These are phyloP conservation scores for Drosophila teissieri DNA, from an alignment of 1,140 invertebrate genomes.

Conservation along the genomic window DNA sequence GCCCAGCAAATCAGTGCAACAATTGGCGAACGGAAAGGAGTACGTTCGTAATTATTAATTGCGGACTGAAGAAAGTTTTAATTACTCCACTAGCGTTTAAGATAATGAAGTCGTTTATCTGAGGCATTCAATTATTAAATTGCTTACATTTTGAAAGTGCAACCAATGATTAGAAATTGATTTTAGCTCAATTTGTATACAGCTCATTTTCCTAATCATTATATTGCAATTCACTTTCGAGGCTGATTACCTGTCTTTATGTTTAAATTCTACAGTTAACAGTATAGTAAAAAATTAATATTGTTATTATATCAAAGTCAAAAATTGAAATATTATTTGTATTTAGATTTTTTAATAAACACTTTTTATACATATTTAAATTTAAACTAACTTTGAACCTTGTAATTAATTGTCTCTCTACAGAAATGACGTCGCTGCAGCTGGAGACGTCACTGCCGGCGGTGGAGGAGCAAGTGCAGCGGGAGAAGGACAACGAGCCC, in stretches of 20 bases:
- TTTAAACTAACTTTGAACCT: too few relatives aligned
- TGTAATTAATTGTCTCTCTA: not conserved
- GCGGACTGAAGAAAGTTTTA: slow-evolving; percentile 73
- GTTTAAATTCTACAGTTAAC: too few relatives aligned
- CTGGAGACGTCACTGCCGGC: slow-evolving; percentile 59
- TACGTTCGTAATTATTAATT: slow-evolving; percentile 47
- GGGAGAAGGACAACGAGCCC: slow-evolving; percentile 2
- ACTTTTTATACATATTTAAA: too few relatives aligned
- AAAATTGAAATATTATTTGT: too few relatives aligned
- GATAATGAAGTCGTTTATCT: slow-evolving; percentile 75
- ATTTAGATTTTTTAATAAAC: too few relatives aligned
- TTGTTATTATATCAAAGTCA: too few relatives aligned
- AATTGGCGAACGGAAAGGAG: slow-evolving; percentile 16
- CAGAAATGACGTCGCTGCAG: slow-evolving; percentile 54
- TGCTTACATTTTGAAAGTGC: slow-evolving; percentile 68
- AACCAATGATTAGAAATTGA: slow-evolving; percentile 37
- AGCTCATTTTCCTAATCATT: slow-evolving; percentile 13
- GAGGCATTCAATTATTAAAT: slow-evolving; percentile 75
- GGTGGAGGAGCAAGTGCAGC: slow-evolving; percentile 15
- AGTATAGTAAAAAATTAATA: too few relatives aligned
- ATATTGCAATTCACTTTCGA: slow-evolving; percentile 16
- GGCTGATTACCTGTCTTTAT: too few relatives aligned
- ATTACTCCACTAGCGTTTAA: slow-evolving; percentile 60
- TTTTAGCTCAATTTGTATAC: slow-evolving; percentile 39
- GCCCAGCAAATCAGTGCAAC: slow-evolving; percentile 44